Percentiles rank a stretch among this genome's conserved stretches.
These are phyloP conservation scores for Macrobrachium rosenbergii DNA, from an alignment of 1,140 invertebrate genomes.

Conservation along the genomic window DNA sequence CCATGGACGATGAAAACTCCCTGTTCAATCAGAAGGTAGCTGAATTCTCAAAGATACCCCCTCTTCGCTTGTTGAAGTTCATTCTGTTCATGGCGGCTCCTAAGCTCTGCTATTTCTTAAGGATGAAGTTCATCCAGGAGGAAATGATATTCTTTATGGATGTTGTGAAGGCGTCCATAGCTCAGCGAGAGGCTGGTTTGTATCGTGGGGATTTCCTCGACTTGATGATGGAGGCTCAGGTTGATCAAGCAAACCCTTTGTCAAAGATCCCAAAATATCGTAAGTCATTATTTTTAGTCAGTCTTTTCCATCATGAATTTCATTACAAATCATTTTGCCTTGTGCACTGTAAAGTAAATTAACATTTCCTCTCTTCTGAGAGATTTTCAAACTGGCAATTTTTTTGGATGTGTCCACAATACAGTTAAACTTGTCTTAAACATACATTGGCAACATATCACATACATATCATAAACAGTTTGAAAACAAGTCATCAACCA, in stretches of 20 bases:
- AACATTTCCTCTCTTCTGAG: too few species aligned
- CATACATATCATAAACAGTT: too few species aligned
- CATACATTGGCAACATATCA: too few species aligned
- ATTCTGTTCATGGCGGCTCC: constrained; percentile 20
- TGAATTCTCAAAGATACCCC: constrained; percentile 10
- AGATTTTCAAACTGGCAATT: too few species aligned
- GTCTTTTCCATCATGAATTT: neutral
- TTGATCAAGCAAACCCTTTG: constrained; percentile 65
- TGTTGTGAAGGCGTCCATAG: constrained; percentile 50
- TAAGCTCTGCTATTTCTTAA: constrained; percentile 28
- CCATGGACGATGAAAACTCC: constrained; percentile 55
- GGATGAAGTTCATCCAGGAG: neutral
- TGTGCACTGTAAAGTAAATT: too few species aligned
- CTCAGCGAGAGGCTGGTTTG: constrained; percentile 30
- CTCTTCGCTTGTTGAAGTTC: constrained; percentile 13
- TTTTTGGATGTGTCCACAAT: too few species aligned
- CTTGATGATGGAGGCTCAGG: constrained; percentile 70
- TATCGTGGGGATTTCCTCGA: constrained; percentile 70
- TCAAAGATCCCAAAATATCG: constrained; percentile 38
- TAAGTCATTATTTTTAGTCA: constrained; percentile 18
- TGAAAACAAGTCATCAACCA: too few species aligned
- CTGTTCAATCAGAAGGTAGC: constrained; percentile 61
- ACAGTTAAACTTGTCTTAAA: too few species aligned
- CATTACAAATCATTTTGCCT: too few species aligned
- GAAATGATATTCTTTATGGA: constrained; percentile 45